Base-by-base conservation (phyloP, 2,888 invertebrate genomes). In the Scelioninae gen. 1 region DNA sequence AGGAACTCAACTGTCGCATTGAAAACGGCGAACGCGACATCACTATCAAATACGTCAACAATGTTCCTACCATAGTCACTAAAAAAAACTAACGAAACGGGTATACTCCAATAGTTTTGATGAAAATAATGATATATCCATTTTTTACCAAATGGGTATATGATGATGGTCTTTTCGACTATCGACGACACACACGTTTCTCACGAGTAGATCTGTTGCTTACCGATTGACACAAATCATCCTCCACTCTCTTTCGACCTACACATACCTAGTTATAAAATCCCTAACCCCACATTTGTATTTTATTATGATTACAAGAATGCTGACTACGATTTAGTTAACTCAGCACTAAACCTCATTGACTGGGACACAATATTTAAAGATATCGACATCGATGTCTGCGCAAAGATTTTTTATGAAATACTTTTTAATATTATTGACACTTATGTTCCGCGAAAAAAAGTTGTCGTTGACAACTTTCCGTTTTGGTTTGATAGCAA, bases 401-500 rank as follows among this genome's bases (percentile, higher is more conserved):
- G 13, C 5, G 51, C 29, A 29, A 6, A 15, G 0, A 6, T 11
- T 11, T 51, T 51, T 51, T 29, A 51, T 51, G 8, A 3, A 3
- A 51, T 51, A 10, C 6, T 51, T 3, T 29, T 10, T 16, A 3
- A 11, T 51, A 29, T 11, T 29, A 51, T 51, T 29, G 11, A 51
- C 10, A 11, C 29, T 9, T 51, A 31, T 45, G 49, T 65, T 10
- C 68, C 55, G 0, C 3, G 53, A 5, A 68, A 68, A 55, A 5
- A 2, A 10, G 11, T 1, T 5, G n/a, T 23, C 8, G n/a, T n/a
- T 10, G 38, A 40, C n/a, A 13, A 10, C 5, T 74, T 53, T 34
- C 63, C 63, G 7, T 2, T 10, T 3, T 74, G 74, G 74, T 74
- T 32, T 53, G 40, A 32, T n/a, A n/a, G 7, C n/a, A 53, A 63